A percentile compares a stretch with the other conserved stretches of the same genome.
Evolutionary conservation across 2,888 invertebrate genomes (phyloP).

Genomic region (Rosalia funebris): DNA sequence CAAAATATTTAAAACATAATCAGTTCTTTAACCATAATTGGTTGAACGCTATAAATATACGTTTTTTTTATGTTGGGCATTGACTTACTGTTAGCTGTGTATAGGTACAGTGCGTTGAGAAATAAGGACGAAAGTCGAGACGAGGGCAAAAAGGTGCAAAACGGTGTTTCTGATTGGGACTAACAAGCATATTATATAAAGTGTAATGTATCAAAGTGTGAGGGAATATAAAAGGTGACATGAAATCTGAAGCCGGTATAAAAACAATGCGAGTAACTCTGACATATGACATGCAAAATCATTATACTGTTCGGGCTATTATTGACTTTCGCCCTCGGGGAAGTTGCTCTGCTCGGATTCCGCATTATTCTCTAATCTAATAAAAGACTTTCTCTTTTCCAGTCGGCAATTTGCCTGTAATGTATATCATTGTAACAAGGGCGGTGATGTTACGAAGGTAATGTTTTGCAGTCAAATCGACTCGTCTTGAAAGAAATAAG

Average conservation of each 20-base stretch:
- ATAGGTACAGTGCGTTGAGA: too few relatives aligned
- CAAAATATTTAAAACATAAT: too few relatives aligned
- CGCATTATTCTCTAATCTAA: slow-evolving; percentile 13
- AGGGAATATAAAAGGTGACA: slow-evolving; percentile 43
- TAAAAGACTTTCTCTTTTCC: slow-evolving; percentile 15
- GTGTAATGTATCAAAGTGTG: slow-evolving; percentile 47
- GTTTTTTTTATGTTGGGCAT: too few relatives aligned
- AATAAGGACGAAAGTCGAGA: neutral
- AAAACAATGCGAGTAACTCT: slow-evolving; percentile 19
- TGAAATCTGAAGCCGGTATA: slow-evolving; percentile 38
- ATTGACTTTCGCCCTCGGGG: slow-evolving; percentile 13
- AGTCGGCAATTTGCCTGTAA: neutral
- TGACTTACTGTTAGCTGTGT: too few relatives aligned
- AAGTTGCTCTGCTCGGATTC: slow-evolving; percentile 11
- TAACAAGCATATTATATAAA: slow-evolving; percentile 48
- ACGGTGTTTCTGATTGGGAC: slow-evolving; percentile 28
- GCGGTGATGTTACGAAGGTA: too few relatives aligned
- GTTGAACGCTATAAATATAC: too few relatives aligned
- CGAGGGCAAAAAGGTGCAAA: neutral
- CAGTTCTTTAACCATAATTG: too few relatives aligned
- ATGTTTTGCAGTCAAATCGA: too few relatives aligned
- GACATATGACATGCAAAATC: slow-evolving; percentile 29
- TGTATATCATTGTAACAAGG: neutral
- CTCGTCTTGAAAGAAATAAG: too few relatives aligned
- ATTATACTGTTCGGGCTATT: slow-evolving; percentile 22